phyloP scores from a whole-genome alignment of 2,113 vertebrate genomes.

The Egretta garzetta region DNA sequence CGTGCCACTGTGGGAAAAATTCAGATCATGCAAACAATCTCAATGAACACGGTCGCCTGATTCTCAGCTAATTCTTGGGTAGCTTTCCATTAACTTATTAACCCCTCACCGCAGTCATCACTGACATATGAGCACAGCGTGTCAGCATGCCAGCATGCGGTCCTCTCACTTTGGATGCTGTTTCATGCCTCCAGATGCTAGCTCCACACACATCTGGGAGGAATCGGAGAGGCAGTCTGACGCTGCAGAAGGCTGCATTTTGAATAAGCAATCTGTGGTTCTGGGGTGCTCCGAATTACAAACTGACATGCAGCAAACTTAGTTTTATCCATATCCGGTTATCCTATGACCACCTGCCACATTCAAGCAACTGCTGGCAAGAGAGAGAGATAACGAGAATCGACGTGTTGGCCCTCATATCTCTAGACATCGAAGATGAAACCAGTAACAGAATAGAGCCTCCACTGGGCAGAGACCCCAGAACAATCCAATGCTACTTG shows the following conservation, averaged over 20 bases:
- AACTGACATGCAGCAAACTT: not conserved
- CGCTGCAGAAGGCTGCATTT: not conserved
- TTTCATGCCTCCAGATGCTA: not conserved
- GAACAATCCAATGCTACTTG: not conserved
- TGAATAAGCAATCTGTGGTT: not conserved
- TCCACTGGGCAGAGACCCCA: not conserved
- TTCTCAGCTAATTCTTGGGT: not conserved
- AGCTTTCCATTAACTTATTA: not conserved
- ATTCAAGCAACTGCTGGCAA: not conserved
- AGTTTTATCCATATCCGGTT: not conserved
- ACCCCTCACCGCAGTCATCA: not conserved
- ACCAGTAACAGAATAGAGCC: not conserved
- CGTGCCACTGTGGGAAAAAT: not conserved
- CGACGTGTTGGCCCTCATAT: not conserved
- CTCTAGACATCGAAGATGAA: not conserved
- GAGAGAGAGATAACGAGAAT: not conserved
- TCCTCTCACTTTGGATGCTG: not conserved
- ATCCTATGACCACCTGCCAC: not conserved
- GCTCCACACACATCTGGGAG: rapidly evolving
- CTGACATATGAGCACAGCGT: not conserved
- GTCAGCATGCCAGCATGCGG: not conserved
- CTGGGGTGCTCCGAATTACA: not conserved
- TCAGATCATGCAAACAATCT: not conserved
- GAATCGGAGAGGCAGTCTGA: not conserved
- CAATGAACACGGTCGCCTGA: not conserved